These are phyloP conservation scores for Polydrusus pterygomalis DNA, from an alignment of 2,888 invertebrate species.

Conservation along the genomic window DNA sequence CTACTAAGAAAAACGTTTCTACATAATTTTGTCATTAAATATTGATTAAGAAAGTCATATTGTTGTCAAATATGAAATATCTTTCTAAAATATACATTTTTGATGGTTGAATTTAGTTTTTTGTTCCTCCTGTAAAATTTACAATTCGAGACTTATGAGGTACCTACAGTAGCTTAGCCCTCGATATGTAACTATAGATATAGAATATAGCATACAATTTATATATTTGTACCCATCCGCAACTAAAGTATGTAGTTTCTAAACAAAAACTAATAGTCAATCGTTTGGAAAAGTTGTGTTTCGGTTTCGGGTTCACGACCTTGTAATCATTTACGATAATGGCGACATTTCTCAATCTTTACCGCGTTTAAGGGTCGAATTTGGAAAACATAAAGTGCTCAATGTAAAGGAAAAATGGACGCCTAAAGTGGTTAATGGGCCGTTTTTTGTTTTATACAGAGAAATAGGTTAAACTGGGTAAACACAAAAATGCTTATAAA, in stretches of 20 bases:
- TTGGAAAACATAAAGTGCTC: conserved; percentile 13
- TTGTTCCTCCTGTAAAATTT: too few relatives aligned
- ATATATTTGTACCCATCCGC: background rate
- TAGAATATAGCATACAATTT: background rate
- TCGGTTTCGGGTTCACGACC: background rate
- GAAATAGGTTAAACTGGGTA: background rate
- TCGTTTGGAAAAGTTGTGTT: background rate
- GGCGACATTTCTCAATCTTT: conserved; percentile 9
- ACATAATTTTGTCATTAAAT: too few relatives aligned
- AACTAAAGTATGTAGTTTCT: background rate
- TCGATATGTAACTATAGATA: too few relatives aligned
- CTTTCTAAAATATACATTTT: too few relatives aligned
- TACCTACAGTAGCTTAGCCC: too few relatives aligned
- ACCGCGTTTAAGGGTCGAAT: background rate
- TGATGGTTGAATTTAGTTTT: too few relatives aligned
- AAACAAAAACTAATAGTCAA: conserved; percentile 6
- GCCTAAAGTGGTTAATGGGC: background rate
- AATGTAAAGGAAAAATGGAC: conserved; percentile 5
- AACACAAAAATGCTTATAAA: too few relatives aligned
- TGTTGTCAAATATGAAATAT: too few relatives aligned
- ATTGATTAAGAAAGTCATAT: too few relatives aligned
- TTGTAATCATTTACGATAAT: conserved; percentile 17
- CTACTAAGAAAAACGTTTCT: too few relatives aligned
- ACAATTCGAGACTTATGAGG: too few relatives aligned
- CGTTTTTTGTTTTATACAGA: background rate